phyloP scores from a whole-genome alignment of 2,888 invertebrate genomes.

The Xestia rhomboidea region DNA sequence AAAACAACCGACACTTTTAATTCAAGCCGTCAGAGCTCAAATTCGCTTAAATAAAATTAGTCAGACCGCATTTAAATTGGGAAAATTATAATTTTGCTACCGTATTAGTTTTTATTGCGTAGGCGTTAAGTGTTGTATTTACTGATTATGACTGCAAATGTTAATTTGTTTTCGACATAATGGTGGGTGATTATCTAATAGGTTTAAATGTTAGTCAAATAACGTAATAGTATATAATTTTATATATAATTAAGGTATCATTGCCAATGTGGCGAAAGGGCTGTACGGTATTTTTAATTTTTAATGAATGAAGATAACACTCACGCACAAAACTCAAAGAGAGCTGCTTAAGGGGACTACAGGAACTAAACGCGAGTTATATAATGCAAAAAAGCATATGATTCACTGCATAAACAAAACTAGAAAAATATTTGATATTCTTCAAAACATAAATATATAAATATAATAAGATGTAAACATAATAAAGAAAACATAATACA shows the following conservation, averaged over 20 bases:
- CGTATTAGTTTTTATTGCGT: conserved; percentile 32
- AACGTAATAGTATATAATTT: conserved; percentile 33
- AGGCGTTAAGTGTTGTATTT: conserved; percentile 33
- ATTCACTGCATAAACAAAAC: too few relatives aligned
- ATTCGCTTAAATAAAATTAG: conserved; percentile 1
- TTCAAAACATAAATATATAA: too few relatives aligned
- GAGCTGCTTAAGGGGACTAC: too few relatives aligned
- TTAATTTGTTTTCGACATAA: conserved; percentile 40
- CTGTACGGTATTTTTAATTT: background rate
- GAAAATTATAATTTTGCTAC: conserved; percentile 24
- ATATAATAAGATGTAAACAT: too few relatives aligned
- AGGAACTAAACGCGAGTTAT: too few relatives aligned
- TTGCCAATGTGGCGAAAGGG: conserved; percentile 26
- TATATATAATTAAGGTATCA: conserved; percentile 17
- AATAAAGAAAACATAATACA: too few relatives aligned
- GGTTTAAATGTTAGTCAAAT: conserved; percentile 29
- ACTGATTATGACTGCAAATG: conserved; percentile 2
- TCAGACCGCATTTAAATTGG: background rate
- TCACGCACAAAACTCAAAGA: too few relatives aligned
- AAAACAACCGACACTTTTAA: conserved; percentile 21
- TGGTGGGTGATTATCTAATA: conserved; percentile 54
- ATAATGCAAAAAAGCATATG: too few relatives aligned
- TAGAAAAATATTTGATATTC: too few relatives aligned
- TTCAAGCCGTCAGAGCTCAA: conserved; percentile 13
- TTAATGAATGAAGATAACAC: too few relatives aligned